Evolutionary conservation across 2,797 vertebrate genomes (phyloP), one percentile per base, ranked within the genome.

Genomic region (Enteromius argenteus): DNA sequence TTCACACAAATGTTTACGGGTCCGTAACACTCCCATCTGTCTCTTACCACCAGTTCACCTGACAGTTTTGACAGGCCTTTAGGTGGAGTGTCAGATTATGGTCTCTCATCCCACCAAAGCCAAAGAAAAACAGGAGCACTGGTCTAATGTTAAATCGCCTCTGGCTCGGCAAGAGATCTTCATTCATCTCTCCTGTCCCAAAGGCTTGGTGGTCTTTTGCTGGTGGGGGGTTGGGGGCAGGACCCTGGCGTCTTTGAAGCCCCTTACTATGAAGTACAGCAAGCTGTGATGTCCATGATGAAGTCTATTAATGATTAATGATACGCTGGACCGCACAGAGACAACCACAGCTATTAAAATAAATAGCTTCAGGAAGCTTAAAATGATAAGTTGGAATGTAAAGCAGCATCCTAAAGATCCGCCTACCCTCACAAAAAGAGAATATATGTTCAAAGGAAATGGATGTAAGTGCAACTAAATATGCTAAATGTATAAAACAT

Each of bases 301-400:
- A 84, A 68, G 62, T 69, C 60, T 74, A 77, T 89, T 69, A 84
- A 87, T 76, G 58, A 84, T 82, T 86, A 56, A 88, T 81, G 53
- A 51, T 58, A 68, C 27, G 51, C 60, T 53, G 14, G 53, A 23
- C 67, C 6, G 44, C 30, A 60, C 64, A 78, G 80, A 80, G 56
- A 60, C 51, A 64, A 42, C 7, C 72, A 60, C 15, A 6, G 21
- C 66, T 73, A 76, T 58, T 77, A 72, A 69, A 79, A 79, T 79
- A 60, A 71, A 84, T 62, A 79, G 53, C 74, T 32, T 56, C 15
- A 51, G 27, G 39, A 78, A 72, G 14, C 39, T 60, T 44, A 75
- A 68, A 23, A 75, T 75, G 71, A 67, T 67, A 67, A 42, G 1
- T 58, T 58, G 58, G 23, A 49, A 80, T 49, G 71, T 77, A 77